Percentiles rank a stretch among this genome's conserved stretches.
These are phyloP conservation scores for Melinaea menophilus DNA, from an alignment of 2,888 invertebrate species.

Conservation along the genomic window DNA sequence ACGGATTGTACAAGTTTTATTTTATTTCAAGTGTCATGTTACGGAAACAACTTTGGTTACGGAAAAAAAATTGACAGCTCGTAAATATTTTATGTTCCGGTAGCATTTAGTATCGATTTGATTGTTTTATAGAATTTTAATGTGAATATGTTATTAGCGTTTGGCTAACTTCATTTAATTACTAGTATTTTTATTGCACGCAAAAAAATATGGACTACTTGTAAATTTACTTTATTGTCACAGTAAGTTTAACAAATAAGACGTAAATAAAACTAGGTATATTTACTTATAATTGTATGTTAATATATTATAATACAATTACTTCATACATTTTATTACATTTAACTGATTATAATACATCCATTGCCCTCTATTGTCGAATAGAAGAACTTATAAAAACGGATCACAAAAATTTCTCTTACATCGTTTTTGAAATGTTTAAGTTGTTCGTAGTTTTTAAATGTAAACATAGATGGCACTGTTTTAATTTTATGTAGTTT, in stretches of 20 bases:
- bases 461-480: constrained; percentile 33
- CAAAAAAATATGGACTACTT: too few relatives aligned
- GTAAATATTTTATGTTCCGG: constrained; percentile 17
- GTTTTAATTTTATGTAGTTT: background rate
- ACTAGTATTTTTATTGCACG: too few relatives aligned
- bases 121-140: constrained; percentile 9
- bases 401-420: too few relatives aligned
- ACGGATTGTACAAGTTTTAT: too few relatives aligned
- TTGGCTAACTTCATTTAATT: too few relatives aligned
- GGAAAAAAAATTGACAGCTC: constrained; percentile 24
- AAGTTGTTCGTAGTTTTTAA: background rate
- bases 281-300: too few relatives aligned
- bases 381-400: constrained; percentile 34
- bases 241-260: too few relatives aligned
- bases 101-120: constrained; percentile 9
- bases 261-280: too few relatives aligned
- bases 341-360: background rate
- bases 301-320: too few relatives aligned
- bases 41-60: constrained; percentile 19
- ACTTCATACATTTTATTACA: background rate
- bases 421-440: accelerated
- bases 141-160: too few relatives aligned
- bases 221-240: too few relatives aligned
- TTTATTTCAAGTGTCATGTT: constrained; percentile 15
- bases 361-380: constrained; percentile 42